These are phyloP conservation scores for Tolypeutes matacus DNA, from an alignment of 2,797 vertebrate genomes.

Conservation along the genomic window DNA sequence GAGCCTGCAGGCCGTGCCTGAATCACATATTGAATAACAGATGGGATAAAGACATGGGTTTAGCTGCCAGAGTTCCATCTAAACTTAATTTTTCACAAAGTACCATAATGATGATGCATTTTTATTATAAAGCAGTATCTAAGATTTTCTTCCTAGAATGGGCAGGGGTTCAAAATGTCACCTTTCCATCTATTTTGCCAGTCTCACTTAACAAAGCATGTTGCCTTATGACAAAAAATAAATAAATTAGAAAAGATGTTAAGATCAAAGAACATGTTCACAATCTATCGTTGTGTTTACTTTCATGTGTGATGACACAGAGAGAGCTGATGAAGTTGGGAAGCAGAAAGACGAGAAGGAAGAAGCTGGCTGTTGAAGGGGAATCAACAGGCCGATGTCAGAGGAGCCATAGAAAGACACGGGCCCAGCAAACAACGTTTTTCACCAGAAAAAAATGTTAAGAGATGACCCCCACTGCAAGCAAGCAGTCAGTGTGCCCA, in stretches of 20 bases:
- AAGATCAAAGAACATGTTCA: background rate
- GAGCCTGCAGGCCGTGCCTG: background rate
- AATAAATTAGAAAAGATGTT: background rate
- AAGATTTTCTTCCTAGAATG: background rate
- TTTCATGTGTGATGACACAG: background rate
- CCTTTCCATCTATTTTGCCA: background rate
- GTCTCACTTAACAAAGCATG: background rate
- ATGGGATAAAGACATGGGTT: background rate
- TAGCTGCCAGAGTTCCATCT: background rate
- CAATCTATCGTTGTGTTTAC: background rate
- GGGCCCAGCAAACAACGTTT: no score
- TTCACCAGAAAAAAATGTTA: background rate
- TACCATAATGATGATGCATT: background rate
- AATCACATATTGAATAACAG: background rate
- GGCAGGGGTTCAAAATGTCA: background rate
- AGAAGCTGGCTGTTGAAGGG: background rate
- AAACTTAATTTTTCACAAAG: background rate
- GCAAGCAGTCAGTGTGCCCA: background rate
- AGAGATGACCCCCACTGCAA: background rate
- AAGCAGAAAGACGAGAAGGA: background rate
- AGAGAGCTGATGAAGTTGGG: background rate
- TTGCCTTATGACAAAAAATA: background rate
- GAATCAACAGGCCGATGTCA: background rate
- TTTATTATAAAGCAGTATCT: background rate
- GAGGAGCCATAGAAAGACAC: background rate